phyloP scores from a whole-genome alignment of 1,140 invertebrate genomes.

The Saccostrea glomerata region DNA sequence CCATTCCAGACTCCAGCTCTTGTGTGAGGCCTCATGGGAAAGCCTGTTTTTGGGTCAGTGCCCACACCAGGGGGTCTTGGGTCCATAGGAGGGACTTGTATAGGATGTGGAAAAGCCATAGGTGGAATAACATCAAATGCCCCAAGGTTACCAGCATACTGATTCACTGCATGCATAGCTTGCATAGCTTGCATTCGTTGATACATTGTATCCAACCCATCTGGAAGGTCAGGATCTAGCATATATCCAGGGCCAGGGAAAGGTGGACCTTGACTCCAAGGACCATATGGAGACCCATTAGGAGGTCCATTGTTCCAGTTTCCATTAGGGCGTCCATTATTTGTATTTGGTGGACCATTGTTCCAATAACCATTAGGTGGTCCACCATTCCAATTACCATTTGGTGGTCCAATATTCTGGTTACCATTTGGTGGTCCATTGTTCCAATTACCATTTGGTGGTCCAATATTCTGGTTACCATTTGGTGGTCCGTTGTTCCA shows the following conservation, averaged over 20 bases:
- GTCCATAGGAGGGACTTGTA: not conserved
- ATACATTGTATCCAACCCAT: slow-evolving; percentile 48
- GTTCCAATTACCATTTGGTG: slow-evolving; percentile 1
- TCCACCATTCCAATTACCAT: not conserved
- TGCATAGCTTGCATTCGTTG: slow-evolving; percentile 42
- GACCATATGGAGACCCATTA: not conserved
- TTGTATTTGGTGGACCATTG: not conserved
- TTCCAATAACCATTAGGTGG: slow-evolving; percentile 35
- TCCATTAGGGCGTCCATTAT: not conserved
- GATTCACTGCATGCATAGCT: slow-evolving; percentile 45
- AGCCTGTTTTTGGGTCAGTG: not conserved
- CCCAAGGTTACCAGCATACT: slow-evolving; percentile 4
- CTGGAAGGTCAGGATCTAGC: slow-evolving; percentile 52
- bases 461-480: not conserved
- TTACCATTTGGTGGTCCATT: not conserved
- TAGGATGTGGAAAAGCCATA: slow-evolving; percentile 10
- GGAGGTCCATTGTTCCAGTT: not conserved
- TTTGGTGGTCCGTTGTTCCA: not conserved
- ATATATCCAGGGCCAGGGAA: not conserved
- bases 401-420: slow-evolving; percentile 28
- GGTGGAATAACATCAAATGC: slow-evolving; percentile 14
- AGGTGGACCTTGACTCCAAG: not conserved
- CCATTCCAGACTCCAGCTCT: not conserved
- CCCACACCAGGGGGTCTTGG: not conserved
- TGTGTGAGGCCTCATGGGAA: not conserved